Evolutionary conservation across 2,113 vertebrate genomes (phyloP).

Genomic region (Rhombomys opimus): DNA sequence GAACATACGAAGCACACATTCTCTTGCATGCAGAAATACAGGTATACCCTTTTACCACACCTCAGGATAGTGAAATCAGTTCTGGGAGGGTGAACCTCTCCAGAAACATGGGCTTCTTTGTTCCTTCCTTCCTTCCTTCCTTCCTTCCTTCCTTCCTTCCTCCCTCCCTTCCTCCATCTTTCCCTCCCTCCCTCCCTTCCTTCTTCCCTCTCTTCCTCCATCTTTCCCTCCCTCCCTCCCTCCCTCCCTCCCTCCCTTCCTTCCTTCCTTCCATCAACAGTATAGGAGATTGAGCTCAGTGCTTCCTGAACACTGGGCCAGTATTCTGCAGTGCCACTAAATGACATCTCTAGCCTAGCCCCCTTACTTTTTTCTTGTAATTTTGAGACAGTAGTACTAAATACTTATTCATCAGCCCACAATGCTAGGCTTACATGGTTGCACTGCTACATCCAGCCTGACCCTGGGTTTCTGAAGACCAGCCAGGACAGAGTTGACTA

Average conservation of each 20-base stretch:
- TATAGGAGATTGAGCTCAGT: not conserved
- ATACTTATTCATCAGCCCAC: no score
- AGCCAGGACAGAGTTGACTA: not conserved
- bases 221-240: no score
- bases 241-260: no score
- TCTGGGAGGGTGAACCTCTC: not conserved
- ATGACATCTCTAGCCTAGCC: no score
- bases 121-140: not conserved
- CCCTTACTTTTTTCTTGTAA: not conserved
- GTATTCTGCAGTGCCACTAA: not conserved
- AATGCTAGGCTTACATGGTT: not conserved
- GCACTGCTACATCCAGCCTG: not conserved
- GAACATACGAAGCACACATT: no score
- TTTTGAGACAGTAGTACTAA: not conserved
- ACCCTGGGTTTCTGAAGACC: not conserved
- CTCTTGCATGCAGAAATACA: not conserved
- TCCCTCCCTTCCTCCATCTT: not conserved
- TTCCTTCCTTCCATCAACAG: not conserved
- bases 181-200: no score
- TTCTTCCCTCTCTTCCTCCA: accelerated
- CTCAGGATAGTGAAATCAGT: not conserved
- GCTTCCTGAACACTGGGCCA: not conserved
- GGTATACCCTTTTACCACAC: not conserved
- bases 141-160: no score
- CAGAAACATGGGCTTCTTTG: not conserved